Evolutionary conservation across 1,140 invertebrate genomes (phyloP).

Genomic region (Drosophila sp.): DNA sequence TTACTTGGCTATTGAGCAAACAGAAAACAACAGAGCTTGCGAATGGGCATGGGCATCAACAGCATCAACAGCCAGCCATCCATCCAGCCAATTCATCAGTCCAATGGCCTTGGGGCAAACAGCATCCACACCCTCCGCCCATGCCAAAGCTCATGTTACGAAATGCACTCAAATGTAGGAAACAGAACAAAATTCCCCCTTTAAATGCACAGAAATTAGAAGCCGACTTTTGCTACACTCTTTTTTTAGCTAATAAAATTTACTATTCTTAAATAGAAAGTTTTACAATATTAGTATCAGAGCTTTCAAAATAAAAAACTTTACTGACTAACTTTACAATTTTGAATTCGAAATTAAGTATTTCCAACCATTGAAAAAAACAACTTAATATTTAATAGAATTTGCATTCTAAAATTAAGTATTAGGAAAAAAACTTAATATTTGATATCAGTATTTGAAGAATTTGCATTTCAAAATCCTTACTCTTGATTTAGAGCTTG

Average conservation of each 20-base stretch:
- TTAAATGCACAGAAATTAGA: not conserved
- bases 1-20: conserved; percentile 40
- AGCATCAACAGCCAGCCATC: conserved; percentile 8
- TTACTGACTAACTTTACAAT: no score
- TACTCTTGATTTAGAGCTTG: no score
- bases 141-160: conserved; percentile 55
- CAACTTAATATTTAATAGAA: no score
- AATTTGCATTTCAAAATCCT: no score
- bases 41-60: conserved; percentile 43
- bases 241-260: not conserved
- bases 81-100: conserved; percentile 28
- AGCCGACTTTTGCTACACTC: not conserved
- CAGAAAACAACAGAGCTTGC: conserved; percentile 8
- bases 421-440: no score
- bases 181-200: not conserved
- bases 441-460: no score
- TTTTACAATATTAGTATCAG: no score
- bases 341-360: no score
- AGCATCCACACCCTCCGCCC: conserved; percentile 3
- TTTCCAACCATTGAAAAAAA: no score
- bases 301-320: no score
- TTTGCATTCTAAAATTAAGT: no score
- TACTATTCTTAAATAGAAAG: no score
- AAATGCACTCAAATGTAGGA: conserved; percentile 61
- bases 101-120: conserved; percentile 43